phyloP scores from a whole-genome alignment of 92 coral and sea anemone species.

The Montipora capitata region DNA sequence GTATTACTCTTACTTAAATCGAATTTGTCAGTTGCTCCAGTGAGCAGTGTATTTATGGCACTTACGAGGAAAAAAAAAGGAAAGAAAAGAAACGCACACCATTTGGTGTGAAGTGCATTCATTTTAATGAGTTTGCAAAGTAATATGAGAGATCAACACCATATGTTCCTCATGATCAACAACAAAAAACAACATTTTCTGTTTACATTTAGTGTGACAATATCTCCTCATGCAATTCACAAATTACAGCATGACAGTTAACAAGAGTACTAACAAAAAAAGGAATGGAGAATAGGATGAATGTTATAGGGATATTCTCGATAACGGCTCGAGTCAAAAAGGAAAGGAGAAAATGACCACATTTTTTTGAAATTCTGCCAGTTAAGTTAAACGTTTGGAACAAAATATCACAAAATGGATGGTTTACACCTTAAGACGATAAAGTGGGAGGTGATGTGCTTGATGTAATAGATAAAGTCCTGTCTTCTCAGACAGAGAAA shows the following conservation, averaged over 20 bases:
- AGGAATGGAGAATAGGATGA: conserved; percentile 23
- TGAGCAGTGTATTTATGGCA: conserved; percentile 27
- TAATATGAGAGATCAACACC: background rate
- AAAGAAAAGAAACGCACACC: conserved; percentile 24
- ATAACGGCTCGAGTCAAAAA: conserved; percentile 40
- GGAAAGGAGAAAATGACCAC: conserved; percentile 29
- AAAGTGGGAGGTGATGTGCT: conserved; percentile 44
- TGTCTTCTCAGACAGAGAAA: conserved; percentile 52
- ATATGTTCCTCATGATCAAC: too few species aligned
- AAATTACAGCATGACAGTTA: conserved; percentile 31
- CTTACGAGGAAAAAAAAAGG: conserved; percentile 21
- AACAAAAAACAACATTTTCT: too few species aligned
- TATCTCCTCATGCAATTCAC: conserved; percentile 28
- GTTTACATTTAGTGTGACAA: background rate
- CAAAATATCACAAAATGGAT: conserved; percentile 26
- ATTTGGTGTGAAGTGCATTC: conserved; percentile 24
- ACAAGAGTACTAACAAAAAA: conserved; percentile 24
- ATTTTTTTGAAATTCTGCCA: conserved; percentile 18
- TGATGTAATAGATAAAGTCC: conserved; percentile 40
- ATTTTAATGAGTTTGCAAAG: conserved; percentile 31
- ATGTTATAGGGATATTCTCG: conserved; percentile 37
- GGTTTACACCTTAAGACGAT: conserved; percentile 21
- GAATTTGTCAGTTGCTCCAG: conserved; percentile 35
- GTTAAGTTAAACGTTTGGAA: conserved; percentile 23
- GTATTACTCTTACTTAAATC: conserved; percentile 22